Base-by-base conservation (phyloP, 2,888 invertebrate genomes). In the Athalia circularis region DNA sequence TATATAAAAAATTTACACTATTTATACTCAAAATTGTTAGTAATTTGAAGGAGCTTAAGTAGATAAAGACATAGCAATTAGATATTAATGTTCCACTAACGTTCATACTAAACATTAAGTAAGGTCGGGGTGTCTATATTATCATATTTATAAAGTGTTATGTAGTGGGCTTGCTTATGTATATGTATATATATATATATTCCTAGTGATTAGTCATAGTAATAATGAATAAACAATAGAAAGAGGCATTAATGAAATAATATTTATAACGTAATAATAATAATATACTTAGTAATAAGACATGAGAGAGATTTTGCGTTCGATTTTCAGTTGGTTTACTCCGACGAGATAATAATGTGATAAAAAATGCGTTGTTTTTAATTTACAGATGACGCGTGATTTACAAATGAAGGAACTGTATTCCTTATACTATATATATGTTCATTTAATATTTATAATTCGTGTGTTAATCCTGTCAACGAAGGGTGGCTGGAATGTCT, bases 1-100 rank as follows among this genome's bases (percentile, higher is more conserved):
- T 90, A 89, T 90, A 88, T 89, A 89, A 90, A 90, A 90, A 90
- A 90, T 90, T 88, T 89, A 90, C 90, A 90, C 87, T 90, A 89
- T 90, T 87, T 89, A 90, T 90, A 90, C 88, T 89, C 85, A 89
- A 88, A 88, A 87, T 76, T 79, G 78, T 78, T 79, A 75, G 50
- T 75, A 75, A 79, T 77, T 81, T 74, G 67, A 78, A 78, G 78
- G 77, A 77, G 83, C 83, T 86, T 87, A 85, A 88, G 85, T 87
- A 87, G 85, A 83, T 84, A 79, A 83, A 83, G 84, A 83, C 82
- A 86, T 84, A 86, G 86, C 85, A 83, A 83, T 82, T 83, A 85
- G 85, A 82, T 83, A 82, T 83, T 80, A 83, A 83, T 80, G 83
- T 85, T 84, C 81, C 81, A 82, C 84, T 83, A 86, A 85, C 83